Evolutionary conservation across 2,113 vertebrate genomes (phyloP), one percentile per base, ranked within the genome.

Genomic region (Psilopsiagon aurifrons): DNA sequence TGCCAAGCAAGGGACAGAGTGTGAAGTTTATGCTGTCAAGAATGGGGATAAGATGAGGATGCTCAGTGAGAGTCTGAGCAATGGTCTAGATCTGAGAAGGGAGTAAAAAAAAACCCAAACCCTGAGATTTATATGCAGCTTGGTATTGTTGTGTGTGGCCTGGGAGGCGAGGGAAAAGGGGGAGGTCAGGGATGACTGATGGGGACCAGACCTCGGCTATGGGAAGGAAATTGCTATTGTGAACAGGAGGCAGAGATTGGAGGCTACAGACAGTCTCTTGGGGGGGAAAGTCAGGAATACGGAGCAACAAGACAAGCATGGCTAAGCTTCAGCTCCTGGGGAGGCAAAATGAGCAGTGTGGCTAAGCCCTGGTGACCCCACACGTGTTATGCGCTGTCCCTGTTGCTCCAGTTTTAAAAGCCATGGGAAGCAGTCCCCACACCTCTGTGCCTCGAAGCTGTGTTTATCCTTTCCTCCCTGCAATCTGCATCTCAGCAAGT

Each of bases 161-260:
- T 44, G 47, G 73, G 35, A 78, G 41, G 52, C 33, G 54, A 87
- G 41, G 63, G 44, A 62, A 47, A 29, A 69, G 33, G 25, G 19
- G 37, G 47, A 86, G 66, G 52, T 43, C 0, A 0, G 31, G 67
- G 28, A 82, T 92, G 85, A 91, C 27, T 91, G 86, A 88, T 19
- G 0, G 44, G 81, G 44, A 41, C 80, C 29, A 77, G 44, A 75
- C 92, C 88, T 66, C 66, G 76, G 80, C 83, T 49, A 33, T 24
- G 63, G 44, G 66, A 88, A 93, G 62, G 47, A 94, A 94, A 95
- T 92, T 92, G 86, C 69, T 86, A 28, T 46, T 84, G 86, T 76
- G 88, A 95, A 18, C 15, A 37, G 80, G 57, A 93, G 66, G 66
- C 80, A 93, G 80, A 83, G 88, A 54, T 2, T 86, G 66, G 79